Evolutionary conservation across 2,888 invertebrate genomes (phyloP).

Genomic region (Campaea margaritaria): DNA sequence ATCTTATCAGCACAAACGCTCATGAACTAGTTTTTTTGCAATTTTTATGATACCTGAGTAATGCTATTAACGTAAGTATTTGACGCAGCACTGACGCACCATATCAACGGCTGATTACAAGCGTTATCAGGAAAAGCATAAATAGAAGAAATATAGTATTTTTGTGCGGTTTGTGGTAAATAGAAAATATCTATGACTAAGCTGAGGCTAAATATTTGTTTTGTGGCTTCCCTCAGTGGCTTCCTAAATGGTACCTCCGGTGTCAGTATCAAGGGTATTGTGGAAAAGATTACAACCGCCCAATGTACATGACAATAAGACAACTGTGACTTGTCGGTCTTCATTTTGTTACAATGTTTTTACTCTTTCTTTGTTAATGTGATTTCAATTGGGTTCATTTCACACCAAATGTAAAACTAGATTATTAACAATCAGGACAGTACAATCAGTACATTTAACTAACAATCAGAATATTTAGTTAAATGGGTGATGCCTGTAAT

Average conservation of each 20-base stretch:
- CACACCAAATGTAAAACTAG: too few relatives aligned
- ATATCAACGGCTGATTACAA: slow-evolving; percentile 45
- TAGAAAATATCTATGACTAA: neutral
- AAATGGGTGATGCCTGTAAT: too few relatives aligned
- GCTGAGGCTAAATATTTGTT: neutral
- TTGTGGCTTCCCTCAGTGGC: neutral
- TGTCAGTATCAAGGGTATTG: too few relatives aligned
- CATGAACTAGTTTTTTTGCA: slow-evolving; percentile 23
- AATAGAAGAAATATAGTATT: neutral
- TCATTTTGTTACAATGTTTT: too few relatives aligned
- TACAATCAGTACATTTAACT: too few relatives aligned
- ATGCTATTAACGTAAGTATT: slow-evolving; percentile 11
- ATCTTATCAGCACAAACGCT: slow-evolving; percentile 24
- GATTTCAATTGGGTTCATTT: too few relatives aligned
- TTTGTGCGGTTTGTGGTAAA: neutral
- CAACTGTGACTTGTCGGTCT: too few relatives aligned
- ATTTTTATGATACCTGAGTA: slow-evolving; percentile 20
- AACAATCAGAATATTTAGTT: too few relatives aligned
- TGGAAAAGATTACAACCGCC: too few relatives aligned
- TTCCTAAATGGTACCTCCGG: neutral
- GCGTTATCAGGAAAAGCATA: slow-evolving; percentile 39
- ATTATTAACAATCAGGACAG: too few relatives aligned
- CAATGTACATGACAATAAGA: too few relatives aligned
- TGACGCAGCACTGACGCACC: slow-evolving; percentile 32
- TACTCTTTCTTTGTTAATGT: too few relatives aligned